These are phyloP conservation scores for Babylonia areolata DNA, from an alignment of 1,140 invertebrate species.

Conservation along the genomic window DNA sequence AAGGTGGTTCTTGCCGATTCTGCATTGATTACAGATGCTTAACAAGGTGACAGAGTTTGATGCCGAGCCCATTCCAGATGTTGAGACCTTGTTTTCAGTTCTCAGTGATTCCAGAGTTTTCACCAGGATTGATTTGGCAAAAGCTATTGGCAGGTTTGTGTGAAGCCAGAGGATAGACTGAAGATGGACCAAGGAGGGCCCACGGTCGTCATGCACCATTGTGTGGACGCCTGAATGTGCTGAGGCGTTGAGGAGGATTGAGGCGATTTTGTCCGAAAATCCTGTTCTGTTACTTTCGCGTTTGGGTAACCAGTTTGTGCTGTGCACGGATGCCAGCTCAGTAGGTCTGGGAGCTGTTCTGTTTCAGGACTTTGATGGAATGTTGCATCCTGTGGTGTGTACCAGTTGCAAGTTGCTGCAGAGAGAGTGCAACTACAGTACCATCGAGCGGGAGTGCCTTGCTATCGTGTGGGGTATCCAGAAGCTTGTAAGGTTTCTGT, in stretches of 20 bases:
- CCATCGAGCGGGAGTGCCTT: conserved; percentile 74
- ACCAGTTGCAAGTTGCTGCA: conserved; percentile 45
- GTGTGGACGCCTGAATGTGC: conserved; percentile 1
- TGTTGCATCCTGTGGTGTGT: conserved; percentile 53
- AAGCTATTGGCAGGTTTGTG: too few relatives aligned
- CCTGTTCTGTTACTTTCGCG: conserved; percentile 42
- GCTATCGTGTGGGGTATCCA: conserved; percentile 73
- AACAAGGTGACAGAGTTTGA: too few relatives aligned
- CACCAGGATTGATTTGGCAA: too few relatives aligned
- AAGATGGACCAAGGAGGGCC: too few relatives aligned
- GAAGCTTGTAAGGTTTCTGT: conserved; percentile 73
- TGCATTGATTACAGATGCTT: too few relatives aligned
- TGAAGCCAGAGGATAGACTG: too few relatives aligned
- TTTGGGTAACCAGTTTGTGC: conserved; percentile 65
- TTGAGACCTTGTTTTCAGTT: too few relatives aligned
- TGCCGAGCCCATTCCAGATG: too few relatives aligned
- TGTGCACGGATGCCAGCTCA: conserved; percentile 61
- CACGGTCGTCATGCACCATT: background rate
- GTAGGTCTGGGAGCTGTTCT: conserved; percentile 53
- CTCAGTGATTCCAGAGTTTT: too few relatives aligned
- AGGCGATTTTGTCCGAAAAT: conserved; percentile 35
- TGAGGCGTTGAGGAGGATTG: background rate
- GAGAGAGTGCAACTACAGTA: conserved; percentile 63
- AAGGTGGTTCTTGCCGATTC: too few relatives aligned
- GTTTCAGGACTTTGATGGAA: conserved; percentile 49